These are phyloP conservation scores for Larimichthys polyactis DNA, from an alignment of 2,113 vertebrate genomes.

Conservation along the genomic window DNA sequence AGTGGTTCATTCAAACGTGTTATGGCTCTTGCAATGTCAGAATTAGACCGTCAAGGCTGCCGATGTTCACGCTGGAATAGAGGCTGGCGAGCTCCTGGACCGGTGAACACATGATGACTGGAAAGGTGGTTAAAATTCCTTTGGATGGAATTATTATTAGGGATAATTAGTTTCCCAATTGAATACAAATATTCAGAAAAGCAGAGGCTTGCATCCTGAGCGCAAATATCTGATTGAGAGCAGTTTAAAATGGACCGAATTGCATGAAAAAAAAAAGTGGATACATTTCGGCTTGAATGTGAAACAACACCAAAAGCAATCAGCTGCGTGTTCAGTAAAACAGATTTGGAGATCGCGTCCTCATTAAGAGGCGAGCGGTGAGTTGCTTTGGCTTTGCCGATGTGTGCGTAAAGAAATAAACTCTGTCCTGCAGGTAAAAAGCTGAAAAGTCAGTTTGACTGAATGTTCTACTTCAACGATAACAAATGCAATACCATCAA, in stretches of 20 bases:
- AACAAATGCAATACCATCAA: neutral
- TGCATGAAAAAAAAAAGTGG: neutral
- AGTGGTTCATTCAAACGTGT: neutral
- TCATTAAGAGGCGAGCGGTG: neutral
- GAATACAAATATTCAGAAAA: neutral
- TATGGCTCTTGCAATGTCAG: constrained; percentile 6
- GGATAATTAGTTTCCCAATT: too few relatives aligned
- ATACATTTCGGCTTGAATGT: neutral
- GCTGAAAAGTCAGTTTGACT: neutral
- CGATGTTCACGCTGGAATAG: neutral
- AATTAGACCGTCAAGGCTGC: constrained; percentile 14
- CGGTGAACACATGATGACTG: neutral
- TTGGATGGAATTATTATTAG: too few relatives aligned
- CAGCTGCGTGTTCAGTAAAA: neutral
- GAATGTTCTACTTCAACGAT: too few relatives aligned
- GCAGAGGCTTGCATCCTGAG: neutral
- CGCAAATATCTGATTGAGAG: neutral
- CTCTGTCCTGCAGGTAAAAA: neutral
- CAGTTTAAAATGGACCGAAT: neutral
- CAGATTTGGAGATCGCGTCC: too few relatives aligned
- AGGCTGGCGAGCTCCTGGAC: neutral
- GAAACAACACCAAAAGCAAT: neutral
- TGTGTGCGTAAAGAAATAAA: neutral
- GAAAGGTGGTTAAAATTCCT: neutral
- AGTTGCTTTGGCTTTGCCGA: neutral